Evolutionary conservation across 2,113 vertebrate species (phyloP).

Genomic region (Mesocricetus auratus): DNA sequence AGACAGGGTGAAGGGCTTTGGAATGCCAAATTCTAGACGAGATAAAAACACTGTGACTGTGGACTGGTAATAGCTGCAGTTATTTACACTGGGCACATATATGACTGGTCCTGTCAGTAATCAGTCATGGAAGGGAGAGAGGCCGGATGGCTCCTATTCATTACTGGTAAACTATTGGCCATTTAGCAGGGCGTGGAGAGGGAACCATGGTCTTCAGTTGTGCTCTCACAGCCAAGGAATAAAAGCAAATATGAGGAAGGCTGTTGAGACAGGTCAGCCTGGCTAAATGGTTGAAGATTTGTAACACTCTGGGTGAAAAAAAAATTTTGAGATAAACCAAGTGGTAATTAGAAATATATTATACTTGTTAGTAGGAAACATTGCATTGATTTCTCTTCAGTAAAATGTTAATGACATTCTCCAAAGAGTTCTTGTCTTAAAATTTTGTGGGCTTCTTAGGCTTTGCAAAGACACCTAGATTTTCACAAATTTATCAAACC

Average conservation of each 20-base stretch:
- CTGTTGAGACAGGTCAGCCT: neutral
- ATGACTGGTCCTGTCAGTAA: neutral
- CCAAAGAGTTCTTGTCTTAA: constrained; percentile 41
- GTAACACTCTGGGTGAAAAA: neutral
- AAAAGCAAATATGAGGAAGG: neutral
- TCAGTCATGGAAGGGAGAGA: too few relatives aligned
- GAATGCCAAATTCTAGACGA: too few relatives aligned
- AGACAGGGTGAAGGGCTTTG: neutral
- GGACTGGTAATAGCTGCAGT: neutral
- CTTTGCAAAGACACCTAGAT: constrained; percentile 20
- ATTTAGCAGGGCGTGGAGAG: neutral
- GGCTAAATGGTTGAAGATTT: constrained; percentile 16
- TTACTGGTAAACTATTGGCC: neutral
- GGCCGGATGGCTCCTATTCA: neutral
- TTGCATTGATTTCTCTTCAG: constrained; percentile 46
- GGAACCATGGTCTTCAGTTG: neutral
- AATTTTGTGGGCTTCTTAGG: neutral
- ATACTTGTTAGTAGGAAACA: constrained; percentile 33
- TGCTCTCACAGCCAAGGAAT: neutral
- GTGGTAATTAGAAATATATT: constrained; percentile 49
- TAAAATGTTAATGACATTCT: constrained; percentile 48
- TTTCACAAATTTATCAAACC: constrained; percentile 48
- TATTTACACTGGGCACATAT: neutral
- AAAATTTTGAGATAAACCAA: constrained; percentile 38
- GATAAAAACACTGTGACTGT: neutral